Evolutionary conservation across 2,113 vertebrate genomes (phyloP).

Genomic region (Sus scrofa): DNA sequence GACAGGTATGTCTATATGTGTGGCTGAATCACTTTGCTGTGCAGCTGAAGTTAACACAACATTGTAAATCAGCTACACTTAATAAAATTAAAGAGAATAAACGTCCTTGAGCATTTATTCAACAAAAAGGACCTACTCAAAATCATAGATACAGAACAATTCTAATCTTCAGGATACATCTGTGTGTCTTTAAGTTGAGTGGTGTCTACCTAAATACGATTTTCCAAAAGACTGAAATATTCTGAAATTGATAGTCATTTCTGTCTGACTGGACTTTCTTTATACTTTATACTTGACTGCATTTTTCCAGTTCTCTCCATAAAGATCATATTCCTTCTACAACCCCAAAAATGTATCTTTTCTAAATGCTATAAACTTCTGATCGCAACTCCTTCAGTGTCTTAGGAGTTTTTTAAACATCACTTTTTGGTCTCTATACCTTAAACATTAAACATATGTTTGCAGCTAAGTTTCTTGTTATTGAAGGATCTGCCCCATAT

Average conservation of each 20-base stretch:
- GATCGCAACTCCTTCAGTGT: neutral
- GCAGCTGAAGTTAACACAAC: too few relatives aligned
- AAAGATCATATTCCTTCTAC: neutral
- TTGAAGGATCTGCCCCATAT: neutral
- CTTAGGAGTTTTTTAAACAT: neutral
- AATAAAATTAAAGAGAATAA: neutral
- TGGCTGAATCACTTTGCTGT: too few relatives aligned
- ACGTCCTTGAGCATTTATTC: neutral
- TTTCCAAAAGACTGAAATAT: constrained; percentile 25
- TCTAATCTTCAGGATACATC: neutral
- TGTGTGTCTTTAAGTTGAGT: neutral
- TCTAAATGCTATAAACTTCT: constrained; percentile 1
- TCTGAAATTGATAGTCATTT: constrained; percentile 17
- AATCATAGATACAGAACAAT: neutral
- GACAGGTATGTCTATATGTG: too few relatives aligned
- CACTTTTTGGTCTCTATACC: neutral
- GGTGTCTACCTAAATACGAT: neutral
- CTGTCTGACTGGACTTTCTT: neutral
- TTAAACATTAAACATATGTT: neutral
- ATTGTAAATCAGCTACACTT: too few relatives aligned
- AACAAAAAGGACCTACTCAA: neutral
- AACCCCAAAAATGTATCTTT: neutral
- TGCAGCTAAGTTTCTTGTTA: neutral
- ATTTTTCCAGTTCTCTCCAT: constrained; percentile 31
- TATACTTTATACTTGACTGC: neutral